phyloP scores from a whole-genome alignment of 37 sponge, comb jelly and placozoan species.

The Chondrilla cf. caribensis region DNA sequence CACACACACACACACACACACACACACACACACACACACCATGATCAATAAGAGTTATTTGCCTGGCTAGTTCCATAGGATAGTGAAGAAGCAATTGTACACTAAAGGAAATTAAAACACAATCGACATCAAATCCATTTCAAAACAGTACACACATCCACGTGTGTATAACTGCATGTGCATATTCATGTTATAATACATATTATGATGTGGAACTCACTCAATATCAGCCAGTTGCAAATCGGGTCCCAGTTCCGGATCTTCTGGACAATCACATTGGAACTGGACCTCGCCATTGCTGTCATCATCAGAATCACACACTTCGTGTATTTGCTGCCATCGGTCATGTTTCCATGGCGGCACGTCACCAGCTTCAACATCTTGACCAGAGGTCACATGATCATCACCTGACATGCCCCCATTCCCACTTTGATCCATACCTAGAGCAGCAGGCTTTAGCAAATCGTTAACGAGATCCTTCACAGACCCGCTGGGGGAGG shows the following conservation, averaged over 20 bases:
- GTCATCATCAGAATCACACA: conserved; percentile 11
- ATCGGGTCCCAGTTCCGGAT: conserved; percentile 68
- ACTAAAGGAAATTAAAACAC: background rate
- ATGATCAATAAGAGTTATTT: conserved; percentile 94
- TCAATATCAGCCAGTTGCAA: conserved; percentile 50
- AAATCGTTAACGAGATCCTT: background rate
- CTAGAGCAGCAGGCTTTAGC: conserved; percentile 1
- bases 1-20: too few relatives aligned
- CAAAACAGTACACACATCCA: conserved; percentile 8
- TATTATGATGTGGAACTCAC: conserved; percentile 38
- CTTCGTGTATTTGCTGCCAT: background rate
- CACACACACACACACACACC: conserved; percentile 28
- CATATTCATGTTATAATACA: background rate
- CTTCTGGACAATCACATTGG: conserved; percentile 86
- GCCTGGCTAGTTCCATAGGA: conserved; percentile 92
- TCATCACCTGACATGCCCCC: conserved; percentile 2
- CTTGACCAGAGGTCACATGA: conserved; percentile 1
- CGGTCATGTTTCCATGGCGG: background rate
- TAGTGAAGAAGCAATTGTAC: conserved; percentile 36
- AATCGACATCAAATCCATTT: background rate
- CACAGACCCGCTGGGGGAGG: background rate
- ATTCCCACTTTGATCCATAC: background rate
- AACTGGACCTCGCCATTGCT: background rate
- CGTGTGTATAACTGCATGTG: background rate
- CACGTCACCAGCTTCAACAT: background rate